Base-by-base conservation (phyloP, 2,888 invertebrate genomes). In the Acleris emargana region DNA sequence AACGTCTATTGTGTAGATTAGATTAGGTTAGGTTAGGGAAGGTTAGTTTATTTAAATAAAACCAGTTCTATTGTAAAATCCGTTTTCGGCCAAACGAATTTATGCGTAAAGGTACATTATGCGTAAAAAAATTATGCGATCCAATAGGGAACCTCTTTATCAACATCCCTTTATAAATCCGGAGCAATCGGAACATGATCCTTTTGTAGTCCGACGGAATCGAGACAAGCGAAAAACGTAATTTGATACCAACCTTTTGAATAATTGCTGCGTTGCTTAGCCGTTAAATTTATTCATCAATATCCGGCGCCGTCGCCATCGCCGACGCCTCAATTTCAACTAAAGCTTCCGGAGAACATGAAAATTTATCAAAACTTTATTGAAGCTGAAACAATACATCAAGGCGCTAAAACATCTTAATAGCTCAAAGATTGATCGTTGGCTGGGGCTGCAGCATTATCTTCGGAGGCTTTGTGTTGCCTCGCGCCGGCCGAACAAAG, bases 301-400 rank as follows among this genome's bases (percentile, higher is more conserved):
- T 89, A 89, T 85, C 64, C 67, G 62, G 64, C 5, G 57, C 43
- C 57, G 25, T 57, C 45, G 57, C 43, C 57, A 28, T 57, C 58
- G 63, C 83, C 80, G 78, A 83, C 82, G 86, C 84, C 82, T 87
- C 81, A 83, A 83, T 86, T 84, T 80, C 76, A 84, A 88, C 88
- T 90, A 91, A 86, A 84, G 84, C 80, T 78, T 79, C 79, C 77
- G 77, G 82, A 83, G 82, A 87, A 87, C 85, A 86, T 82, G 86
- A 88, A 90, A 88, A 90, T 92, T 89, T 88, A 91, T 91, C 91
- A 91, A 90, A 91, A 92, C 89, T 91, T 91, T 89, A 90, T 91
- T 90, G 88, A 89, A 83, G 87, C 89, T 86, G 86, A 89, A 91
- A 91, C 91, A 91, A 91, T 91, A 91, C 89, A 90, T 90, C 89